phyloP scores from a whole-genome alignment of 2,888 invertebrate genomes.

The Drosophila cognata region DNA sequence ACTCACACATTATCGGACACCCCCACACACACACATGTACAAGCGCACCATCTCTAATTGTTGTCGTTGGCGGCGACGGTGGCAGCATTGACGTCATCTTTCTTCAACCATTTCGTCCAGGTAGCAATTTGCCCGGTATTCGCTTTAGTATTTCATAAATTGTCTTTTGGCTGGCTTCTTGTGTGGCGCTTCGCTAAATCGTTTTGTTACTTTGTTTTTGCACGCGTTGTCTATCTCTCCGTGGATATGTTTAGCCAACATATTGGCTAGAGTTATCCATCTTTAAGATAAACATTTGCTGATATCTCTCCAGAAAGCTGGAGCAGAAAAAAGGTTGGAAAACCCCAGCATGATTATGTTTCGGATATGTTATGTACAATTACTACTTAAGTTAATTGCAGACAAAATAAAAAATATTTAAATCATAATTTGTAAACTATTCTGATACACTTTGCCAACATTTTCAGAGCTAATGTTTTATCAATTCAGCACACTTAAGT shows the following conservation, averaged over 20 bases:
- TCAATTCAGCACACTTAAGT: not conserved
- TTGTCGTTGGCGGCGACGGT: constrained; percentile 21
- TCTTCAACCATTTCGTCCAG: constrained; percentile 23
- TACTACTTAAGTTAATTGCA: not conserved
- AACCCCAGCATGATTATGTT: not conserved
- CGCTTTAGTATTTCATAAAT: constrained; percentile 16
- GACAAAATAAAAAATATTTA: not conserved
- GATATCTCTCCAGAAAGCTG: not conserved
- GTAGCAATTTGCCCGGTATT: constrained; percentile 26
- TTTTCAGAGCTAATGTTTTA: not conserved
- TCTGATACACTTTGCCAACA: not conserved
- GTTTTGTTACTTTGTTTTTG: constrained; percentile 25
- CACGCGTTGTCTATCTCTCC: constrained; percentile 29
- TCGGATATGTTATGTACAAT: not conserved
- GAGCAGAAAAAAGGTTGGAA: not conserved
- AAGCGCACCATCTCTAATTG: not conserved
- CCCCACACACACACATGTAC: not conserved
- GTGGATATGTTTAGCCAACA: constrained; percentile 4
- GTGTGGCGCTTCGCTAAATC: constrained; percentile 41
- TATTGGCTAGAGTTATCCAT: constrained; percentile 20
- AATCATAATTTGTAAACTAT: not conserved
- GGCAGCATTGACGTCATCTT: constrained; percentile 22
- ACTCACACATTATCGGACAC: constrained; percentile 3
- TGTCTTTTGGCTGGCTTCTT: constrained; percentile 27
- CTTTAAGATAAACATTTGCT: not conserved